These are phyloP conservation scores for Timandra comae DNA, from an alignment of 2,888 invertebrate species.

Conservation along the genomic window DNA sequence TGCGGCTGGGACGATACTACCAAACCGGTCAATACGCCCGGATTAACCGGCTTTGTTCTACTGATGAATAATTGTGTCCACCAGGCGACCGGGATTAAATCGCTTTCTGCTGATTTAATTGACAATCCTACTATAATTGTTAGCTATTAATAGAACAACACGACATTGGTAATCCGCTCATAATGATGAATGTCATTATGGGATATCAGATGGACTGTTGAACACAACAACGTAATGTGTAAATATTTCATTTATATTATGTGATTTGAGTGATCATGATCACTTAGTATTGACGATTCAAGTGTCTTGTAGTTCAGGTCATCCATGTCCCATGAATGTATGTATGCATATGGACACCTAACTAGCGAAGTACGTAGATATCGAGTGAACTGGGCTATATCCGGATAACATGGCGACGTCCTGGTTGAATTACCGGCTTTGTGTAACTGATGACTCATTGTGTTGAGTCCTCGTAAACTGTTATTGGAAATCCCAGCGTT, in stretches of 20 bases:
- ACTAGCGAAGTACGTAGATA: slow-evolving; percentile 23
- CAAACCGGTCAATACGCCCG: slow-evolving; percentile 61
- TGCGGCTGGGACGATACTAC: slow-evolving; percentile 32
- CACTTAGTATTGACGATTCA: too few species aligned
- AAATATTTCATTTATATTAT: too few species aligned
- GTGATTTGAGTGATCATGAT: too few species aligned
- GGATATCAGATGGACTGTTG: background rate
- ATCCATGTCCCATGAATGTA: slow-evolving; percentile 1
- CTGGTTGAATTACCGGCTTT: slow-evolving; percentile 43
- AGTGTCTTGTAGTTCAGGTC: slow-evolving; percentile 1
- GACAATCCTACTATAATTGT: slow-evolving; percentile 66
- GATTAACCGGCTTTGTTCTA: slow-evolving; percentile 65
- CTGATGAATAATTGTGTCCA: slow-evolving; percentile 74
- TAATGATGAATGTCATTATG: slow-evolving; percentile 21
- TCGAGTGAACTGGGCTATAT: slow-evolving; percentile 26
- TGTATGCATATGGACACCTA: slow-evolving; percentile 17
- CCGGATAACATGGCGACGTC: slow-evolving; percentile 39
- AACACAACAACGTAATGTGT: too few species aligned
- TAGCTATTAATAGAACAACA: slow-evolving; percentile 59
- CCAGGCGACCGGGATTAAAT: slow-evolving; percentile 63
- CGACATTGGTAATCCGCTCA: slow-evolving; percentile 41
- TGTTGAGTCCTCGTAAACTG: slow-evolving; percentile 33
- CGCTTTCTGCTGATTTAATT: slow-evolving; percentile 71
- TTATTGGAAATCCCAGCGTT: slow-evolving; percentile 33
- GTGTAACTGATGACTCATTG: slow-evolving; percentile 45